These are phyloP conservation scores for Ceratitis capitata DNA, from an alignment of 1,140 invertebrate genomes.

Conservation along the genomic window DNA sequence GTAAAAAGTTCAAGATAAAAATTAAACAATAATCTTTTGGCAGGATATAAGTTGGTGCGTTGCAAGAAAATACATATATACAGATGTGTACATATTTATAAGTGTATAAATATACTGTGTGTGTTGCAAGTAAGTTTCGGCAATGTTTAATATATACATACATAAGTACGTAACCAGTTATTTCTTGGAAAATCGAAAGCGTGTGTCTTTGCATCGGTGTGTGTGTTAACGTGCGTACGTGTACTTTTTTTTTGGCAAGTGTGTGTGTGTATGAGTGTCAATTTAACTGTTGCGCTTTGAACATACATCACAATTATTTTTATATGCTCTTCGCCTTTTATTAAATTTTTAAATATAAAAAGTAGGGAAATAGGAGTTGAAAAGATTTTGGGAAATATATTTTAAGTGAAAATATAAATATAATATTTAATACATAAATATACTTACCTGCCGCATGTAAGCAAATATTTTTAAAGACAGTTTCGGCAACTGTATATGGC, in stretches of 20 bases:
- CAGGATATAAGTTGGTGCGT: neutral
- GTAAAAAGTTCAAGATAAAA: slow-evolving; percentile 18
- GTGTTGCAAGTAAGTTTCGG: slow-evolving; percentile 1
- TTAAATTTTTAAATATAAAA: too few species aligned
- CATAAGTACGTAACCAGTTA: too few species aligned
- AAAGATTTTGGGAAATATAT: neutral
- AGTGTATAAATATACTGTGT: neutral
- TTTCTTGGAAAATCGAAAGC: slow-evolving; percentile 16
- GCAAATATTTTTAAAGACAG: too few species aligned
- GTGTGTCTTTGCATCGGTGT: neutral
- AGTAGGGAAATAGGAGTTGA: too few species aligned
- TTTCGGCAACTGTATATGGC: too few species aligned
- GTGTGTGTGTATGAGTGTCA: neutral
- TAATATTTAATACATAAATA: too few species aligned
- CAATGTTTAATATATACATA: too few species aligned
- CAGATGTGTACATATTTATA: neutral
- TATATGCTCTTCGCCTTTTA: too few species aligned
- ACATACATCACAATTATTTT: too few species aligned
- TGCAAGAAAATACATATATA: neutral
- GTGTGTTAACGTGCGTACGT: too few species aligned
- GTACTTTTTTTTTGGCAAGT: too few species aligned
- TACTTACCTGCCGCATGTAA: too few species aligned
- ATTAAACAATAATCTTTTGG: neutral
- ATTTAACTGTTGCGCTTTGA: slow-evolving; percentile 25
- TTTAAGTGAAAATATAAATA: neutral